Conservation (phyloP, 2,888 invertebrate genomes). For the Folsomia candida region DNA sequence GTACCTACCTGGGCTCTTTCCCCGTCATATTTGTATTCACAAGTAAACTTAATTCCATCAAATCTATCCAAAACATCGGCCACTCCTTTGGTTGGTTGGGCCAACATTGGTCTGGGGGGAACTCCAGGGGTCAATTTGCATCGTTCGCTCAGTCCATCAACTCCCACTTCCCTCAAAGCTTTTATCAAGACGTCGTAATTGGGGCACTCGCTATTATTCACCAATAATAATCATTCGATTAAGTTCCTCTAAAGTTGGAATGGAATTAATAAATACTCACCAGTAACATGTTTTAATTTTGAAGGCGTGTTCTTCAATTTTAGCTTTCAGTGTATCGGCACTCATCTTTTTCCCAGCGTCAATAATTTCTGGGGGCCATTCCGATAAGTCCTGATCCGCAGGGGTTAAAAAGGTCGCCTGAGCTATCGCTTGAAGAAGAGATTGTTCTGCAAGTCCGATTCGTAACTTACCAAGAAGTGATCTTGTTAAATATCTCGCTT, state of each 20-base stretch:
- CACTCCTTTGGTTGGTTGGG: conserved; percentile 94
- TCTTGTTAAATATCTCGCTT: conserved; percentile 85
- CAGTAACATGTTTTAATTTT: conserved; percentile 90
- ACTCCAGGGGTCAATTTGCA: conserved; percentile 88
- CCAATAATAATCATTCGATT: neutral
- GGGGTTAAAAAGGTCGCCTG: conserved; percentile 79
- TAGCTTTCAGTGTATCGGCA: conserved; percentile 69
- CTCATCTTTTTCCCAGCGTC: conserved; percentile 65
- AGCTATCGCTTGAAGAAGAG: conserved; percentile 84
- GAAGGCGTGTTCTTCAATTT: conserved; percentile 70
- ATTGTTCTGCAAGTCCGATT: conserved; percentile 95
- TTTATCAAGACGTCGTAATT: conserved; percentile 84
- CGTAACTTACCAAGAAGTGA: conserved; percentile 90
- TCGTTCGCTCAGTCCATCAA: conserved; percentile 68
- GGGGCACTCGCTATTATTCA: conserved; percentile 76
- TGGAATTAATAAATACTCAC: conserved; percentile 58
- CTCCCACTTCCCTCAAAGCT: conserved; percentile 72
- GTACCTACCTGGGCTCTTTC: conserved; percentile 83
- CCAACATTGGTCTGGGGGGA: conserved; percentile 97
- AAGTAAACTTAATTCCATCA: conserved; percentile 84
- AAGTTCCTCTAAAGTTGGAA: neutral
- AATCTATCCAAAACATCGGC: conserved; percentile 81
- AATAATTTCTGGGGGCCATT: conserved; percentile 62
- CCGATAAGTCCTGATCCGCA: conserved; percentile 61
- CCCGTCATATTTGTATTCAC: conserved; percentile 99